A percentile compares a stretch with the other conserved stretches of the same genome.
Conservation (phyloP, 2,113 vertebrate species). For the Sclerurus mexicanus region DNA sequence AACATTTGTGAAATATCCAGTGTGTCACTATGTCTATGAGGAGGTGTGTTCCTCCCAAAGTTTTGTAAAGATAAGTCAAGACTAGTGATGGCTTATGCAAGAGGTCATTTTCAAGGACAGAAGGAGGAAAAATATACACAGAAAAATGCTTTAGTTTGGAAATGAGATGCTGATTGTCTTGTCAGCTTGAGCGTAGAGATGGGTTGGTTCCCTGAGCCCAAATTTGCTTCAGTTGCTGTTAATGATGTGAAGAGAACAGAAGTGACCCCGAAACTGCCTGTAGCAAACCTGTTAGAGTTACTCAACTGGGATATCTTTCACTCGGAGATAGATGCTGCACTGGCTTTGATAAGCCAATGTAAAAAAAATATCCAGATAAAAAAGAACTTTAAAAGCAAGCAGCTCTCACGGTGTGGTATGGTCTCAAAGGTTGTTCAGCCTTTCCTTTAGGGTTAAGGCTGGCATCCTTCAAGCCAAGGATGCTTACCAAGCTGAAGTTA, state of each 20-base stretch:
- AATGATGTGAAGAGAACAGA: not conserved
- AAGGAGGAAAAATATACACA: not conserved
- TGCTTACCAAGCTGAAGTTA: not conserved
- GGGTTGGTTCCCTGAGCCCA: not conserved
- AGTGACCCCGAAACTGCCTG: not conserved
- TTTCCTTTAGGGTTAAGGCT: not conserved
- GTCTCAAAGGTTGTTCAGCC: not conserved
- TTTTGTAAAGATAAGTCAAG: not conserved
- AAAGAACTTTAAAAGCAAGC: not conserved
- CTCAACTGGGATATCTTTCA: not conserved
- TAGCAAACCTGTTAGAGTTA: not conserved
- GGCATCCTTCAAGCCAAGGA: not conserved
- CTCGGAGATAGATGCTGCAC: not conserved
- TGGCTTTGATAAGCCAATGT: not conserved
- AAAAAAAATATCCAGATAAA: not conserved
- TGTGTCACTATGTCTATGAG: accelerated
- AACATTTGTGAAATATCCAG: not conserved
- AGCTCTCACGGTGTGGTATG: not conserved
- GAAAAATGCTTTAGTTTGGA: not conserved
- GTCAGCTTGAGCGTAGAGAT: not conserved
- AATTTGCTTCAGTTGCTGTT: not conserved
- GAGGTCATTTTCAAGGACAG: not conserved
- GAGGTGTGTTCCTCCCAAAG: not conserved
- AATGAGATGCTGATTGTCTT: not conserved
- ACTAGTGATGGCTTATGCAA: not conserved